These are phyloP conservation scores for Phalloptychus januarius DNA, from an alignment of 2,797 vertebrate genomes.

Conservation along the genomic window DNA sequence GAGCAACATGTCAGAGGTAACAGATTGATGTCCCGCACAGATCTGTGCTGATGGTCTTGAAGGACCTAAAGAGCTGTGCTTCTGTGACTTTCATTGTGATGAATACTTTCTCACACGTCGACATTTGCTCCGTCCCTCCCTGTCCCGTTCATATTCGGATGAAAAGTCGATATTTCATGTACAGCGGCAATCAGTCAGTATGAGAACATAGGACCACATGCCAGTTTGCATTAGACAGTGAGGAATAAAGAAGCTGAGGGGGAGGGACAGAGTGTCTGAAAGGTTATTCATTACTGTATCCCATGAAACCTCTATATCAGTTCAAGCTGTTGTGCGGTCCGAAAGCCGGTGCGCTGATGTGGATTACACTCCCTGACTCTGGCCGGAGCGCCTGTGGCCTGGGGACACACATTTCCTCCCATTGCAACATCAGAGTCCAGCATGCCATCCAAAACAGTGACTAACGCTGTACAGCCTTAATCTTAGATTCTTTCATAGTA, in stretches of 20 bases:
- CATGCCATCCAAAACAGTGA: background rate
- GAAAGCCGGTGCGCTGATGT: background rate
- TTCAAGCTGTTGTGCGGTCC: background rate
- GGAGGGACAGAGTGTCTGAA: conserved; percentile 35
- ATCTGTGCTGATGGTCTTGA: conserved; percentile 29
- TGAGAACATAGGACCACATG: conserved; percentile 24
- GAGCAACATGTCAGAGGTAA: background rate
- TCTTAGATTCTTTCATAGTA: background rate
- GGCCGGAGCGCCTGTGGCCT: background rate
- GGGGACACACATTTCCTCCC: background rate
- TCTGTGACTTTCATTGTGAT: conserved; percentile 42
- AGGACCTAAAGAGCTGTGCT: conserved; percentile 37
- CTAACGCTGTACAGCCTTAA: background rate
- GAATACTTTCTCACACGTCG: conserved; percentile 26
- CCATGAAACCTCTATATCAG: background rate
- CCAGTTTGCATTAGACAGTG: conserved; percentile 11
- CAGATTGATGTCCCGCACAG: conserved; percentile 5
- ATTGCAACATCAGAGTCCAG: background rate
- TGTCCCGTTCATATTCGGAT: conserved; percentile 50
- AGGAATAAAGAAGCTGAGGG: conserved; percentile 14
- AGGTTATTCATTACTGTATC: conserved; percentile 36
- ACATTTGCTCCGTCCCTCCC: conserved; percentile 36
- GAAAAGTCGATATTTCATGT: conserved; percentile 46
- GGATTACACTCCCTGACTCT: background rate
- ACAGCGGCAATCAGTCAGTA: conserved; percentile 39